Percentiles rank a stretch among this genome's conserved stretches.
phyloP scores from a whole-genome alignment of 2,113 vertebrate genomes.

The Sinocyclocheilus anophthalmus region DNA sequence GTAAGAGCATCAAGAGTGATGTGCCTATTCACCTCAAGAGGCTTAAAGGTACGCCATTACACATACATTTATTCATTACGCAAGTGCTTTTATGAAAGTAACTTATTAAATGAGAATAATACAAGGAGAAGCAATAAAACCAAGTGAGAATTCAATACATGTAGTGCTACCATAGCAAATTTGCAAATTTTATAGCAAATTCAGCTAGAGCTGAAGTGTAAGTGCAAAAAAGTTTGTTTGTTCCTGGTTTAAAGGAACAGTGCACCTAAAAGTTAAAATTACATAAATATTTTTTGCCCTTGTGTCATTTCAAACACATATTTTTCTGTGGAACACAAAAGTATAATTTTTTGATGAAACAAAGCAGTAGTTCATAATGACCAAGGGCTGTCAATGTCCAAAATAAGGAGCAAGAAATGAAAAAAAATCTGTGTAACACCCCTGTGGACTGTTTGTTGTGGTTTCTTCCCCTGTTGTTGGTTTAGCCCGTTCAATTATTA shows the following conservation, averaged over 20 bases:
- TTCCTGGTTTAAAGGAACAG: neutral
- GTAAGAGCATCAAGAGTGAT: slow-evolving; percentile 97
- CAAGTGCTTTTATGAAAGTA: neutral
- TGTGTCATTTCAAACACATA: neutral
- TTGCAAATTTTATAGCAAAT: neutral
- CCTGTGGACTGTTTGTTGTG: too few species aligned
- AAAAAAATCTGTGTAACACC: too few species aligned
- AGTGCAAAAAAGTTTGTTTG: neutral
- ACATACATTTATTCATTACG: neutral
- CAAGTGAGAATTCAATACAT: neutral
- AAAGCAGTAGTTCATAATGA: neutral
- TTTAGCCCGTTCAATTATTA: too few species aligned
- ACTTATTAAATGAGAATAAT: neutral
- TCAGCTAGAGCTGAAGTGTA: too few species aligned
- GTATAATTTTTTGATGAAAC: neutral
- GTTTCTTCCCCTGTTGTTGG: too few species aligned
- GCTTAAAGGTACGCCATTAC: slow-evolving; percentile 86
- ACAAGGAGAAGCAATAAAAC: neutral
- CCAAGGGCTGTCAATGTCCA: neutral
- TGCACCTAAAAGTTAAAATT: neutral
- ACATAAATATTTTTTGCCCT: neutral
- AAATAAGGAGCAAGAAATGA: neutral
- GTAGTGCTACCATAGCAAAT: neutral
- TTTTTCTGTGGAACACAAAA: neutral
- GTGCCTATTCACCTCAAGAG: slow-evolving; percentile 94